Base-by-base conservation (phyloP, 2,888 invertebrate genomes). In the Drosophila quinaria region DNA sequence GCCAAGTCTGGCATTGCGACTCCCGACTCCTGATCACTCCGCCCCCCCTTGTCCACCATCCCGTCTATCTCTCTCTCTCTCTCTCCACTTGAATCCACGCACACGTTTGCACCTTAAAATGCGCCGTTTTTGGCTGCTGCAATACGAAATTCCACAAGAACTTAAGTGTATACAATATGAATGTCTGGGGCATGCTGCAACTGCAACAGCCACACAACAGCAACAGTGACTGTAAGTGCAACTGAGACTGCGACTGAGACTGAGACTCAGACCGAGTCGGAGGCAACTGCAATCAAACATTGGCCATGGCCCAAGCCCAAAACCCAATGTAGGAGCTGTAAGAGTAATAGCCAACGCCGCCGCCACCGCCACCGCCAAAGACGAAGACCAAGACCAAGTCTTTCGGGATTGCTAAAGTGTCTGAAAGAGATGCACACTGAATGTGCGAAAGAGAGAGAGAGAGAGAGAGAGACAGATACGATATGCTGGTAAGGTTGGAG, bases 141-240 rank as follows among this genome's bases (percentile, higher is more conserved):
- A 74, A 74, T 73, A 83, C 77, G 78, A 90, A 91, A 91, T 91
- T 91, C 90, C 89, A 80, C 59, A 88, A 86, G 82, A 86, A 89
- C 80, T 89, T 84, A 82, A 84, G 80, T 90, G 80, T 79, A 81
- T 76, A 86, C 86, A 79, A 81, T 82, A 81, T 81, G 87, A 87
- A 81, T 81, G 86, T 89, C 88, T 82, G 85, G 80, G 82, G 82
- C 87, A 81, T 78, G 87, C 87, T 54, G 81, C 87, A 67, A 59
- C 73, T 59, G 69, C 73, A 29, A 35, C 65, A 5, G 19, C 33
- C n/a, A 19, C 67, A 3, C 33, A 15, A 19, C 67, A 3, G 37
- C 55, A 31, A 8, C 67, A 13, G 61, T 37, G 41, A 62, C 59
- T 1, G 61, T 8, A 29, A 29, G 2, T 29, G 29, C 8, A 8